Conservation (phyloP, 2,113 vertebrate genomes). For the Aphyosemion australe region DNA sequence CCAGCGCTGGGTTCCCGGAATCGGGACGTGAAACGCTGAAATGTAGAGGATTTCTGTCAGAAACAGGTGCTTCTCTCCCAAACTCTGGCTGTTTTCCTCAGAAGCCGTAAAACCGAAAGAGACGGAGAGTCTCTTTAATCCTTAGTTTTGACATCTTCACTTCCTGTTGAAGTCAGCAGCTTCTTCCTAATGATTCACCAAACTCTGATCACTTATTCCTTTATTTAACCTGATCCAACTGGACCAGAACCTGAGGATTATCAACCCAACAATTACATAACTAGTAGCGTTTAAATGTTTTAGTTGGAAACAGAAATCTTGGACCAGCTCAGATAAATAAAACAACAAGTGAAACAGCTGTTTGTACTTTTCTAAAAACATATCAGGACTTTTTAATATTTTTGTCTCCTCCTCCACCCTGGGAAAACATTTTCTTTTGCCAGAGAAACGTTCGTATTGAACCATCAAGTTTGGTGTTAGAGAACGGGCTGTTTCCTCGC, state of each 20-base stretch:
- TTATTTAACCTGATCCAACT: not conserved
- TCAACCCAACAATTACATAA: too few species aligned
- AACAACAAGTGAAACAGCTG: not conserved
- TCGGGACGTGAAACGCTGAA: constrained; percentile 31
- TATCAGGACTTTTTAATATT: constrained; percentile 1
- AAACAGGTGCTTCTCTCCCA: constrained; percentile 46
- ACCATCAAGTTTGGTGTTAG: constrained; percentile 64
- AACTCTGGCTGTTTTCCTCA: too few species aligned
- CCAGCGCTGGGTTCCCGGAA: constrained; percentile 42
- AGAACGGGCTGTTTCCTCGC: not conserved
- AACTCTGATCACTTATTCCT: not conserved
- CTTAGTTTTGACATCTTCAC: not conserved
- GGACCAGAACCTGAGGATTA: not conserved
- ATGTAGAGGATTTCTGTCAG: constrained; percentile 9
- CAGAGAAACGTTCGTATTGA: constrained; percentile 67
- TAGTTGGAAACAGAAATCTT: not conserved
- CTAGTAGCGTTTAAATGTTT: too few species aligned
- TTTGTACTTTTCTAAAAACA: constrained; percentile 12
- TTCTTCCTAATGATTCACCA: not conserved
- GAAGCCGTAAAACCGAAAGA: too few species aligned
- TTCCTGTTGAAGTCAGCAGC: not conserved
- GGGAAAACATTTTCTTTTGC: constrained; percentile 64
- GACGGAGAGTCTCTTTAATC: too few species aligned
- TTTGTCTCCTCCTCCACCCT: constrained; percentile 23
- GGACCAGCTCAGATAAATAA: not conserved